Percentiles rank a stretch among this genome's conserved stretches.
phyloP scores from a whole-genome alignment of 2,888 invertebrate species.

The Rhingia rostrata region DNA sequence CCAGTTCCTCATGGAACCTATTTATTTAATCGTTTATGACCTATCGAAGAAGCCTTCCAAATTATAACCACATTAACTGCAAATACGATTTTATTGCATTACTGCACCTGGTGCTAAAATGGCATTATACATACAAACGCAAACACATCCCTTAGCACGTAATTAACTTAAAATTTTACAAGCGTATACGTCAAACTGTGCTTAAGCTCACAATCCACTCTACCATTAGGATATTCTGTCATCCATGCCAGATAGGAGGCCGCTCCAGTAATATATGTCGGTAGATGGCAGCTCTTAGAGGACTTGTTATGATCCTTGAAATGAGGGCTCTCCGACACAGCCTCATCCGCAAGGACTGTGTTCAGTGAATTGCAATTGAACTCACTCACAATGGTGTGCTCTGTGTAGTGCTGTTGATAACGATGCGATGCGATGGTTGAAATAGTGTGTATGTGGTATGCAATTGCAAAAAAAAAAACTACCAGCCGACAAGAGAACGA shows the following conservation, averaged over 20 bases:
- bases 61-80: not conserved
- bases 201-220: not conserved
- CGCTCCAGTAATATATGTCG: conserved; percentile 6
- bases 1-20: not conserved
- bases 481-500: not conserved
- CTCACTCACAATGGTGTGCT: conserved; percentile 15
- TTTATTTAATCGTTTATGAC: not conserved
- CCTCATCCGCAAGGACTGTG: conserved; percentile 25
- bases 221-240: not conserved
- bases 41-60: conserved; percentile 1
- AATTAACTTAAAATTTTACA: conserved; percentile 58
- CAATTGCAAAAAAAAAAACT: conserved; percentile 11
- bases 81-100: not conserved
- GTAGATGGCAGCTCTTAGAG: conserved; percentile 2
- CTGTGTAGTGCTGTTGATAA: not conserved
- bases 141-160: conserved; percentile 6
- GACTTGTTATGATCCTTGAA: conserved; percentile 61
- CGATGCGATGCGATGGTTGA: not conserved
- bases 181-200: conserved; percentile 8
- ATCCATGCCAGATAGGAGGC: conserved; percentile 8
- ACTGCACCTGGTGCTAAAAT: not conserved
- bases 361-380: conserved; percentile 43
- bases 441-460: not conserved
- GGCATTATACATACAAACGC: not conserved
- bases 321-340: conserved; percentile 38